Conservation (phyloP, 2,113 vertebrate species). For the Euleptes europaea region DNA sequence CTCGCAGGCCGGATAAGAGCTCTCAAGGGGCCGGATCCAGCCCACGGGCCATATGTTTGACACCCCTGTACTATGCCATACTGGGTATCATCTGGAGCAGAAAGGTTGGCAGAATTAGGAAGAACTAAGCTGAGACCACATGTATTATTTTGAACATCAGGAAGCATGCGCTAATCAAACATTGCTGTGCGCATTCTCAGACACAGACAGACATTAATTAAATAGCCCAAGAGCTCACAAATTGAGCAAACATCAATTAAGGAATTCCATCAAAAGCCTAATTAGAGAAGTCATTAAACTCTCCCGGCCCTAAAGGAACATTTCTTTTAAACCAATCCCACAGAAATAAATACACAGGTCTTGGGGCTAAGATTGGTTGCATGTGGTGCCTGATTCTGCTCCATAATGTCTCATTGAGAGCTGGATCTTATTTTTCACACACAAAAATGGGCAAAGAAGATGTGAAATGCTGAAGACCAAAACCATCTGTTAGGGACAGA, state of each 20-base stretch:
- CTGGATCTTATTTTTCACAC: not conserved
- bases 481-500: not conserved
- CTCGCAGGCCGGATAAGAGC: too few relatives aligned
- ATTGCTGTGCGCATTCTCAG: not conserved
- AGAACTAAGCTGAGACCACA: too few relatives aligned
- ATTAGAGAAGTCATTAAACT: constrained; percentile 20
- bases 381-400: not conserved
- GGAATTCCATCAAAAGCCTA: constrained; percentile 2
- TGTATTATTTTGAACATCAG: too few relatives aligned
- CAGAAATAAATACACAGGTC: not conserved
- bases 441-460: not conserved
- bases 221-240: constrained; percentile 19
- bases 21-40: too few relatives aligned
- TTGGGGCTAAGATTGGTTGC: not conserved
- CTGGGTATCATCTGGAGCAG: not conserved
- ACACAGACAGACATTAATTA: constrained; percentile 18
- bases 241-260: constrained; percentile 24
- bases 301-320: not conserved
- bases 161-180: not conserved
- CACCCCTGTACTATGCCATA: not conserved
- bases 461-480: not conserved
- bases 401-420: not conserved
- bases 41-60: too few relatives aligned
- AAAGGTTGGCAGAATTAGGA: too few relatives aligned
- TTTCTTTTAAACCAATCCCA: not conserved